Evolutionary conservation across 2,113 vertebrate species (phyloP).

Genomic region (Sciurus niger): DNA sequence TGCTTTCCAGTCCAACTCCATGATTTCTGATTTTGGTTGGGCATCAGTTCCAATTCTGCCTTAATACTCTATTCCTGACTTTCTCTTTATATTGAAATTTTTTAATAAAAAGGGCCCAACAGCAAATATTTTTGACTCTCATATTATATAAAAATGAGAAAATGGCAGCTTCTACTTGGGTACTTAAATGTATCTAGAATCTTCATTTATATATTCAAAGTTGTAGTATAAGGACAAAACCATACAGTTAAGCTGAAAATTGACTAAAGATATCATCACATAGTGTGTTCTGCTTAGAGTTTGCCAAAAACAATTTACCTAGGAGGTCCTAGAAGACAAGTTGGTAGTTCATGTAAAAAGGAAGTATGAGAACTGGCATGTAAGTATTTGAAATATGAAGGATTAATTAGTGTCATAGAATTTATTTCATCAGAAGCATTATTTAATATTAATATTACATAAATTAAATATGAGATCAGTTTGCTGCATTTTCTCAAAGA

Average conservation of each 20-base stretch:
- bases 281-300: not conserved
- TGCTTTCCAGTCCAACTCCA: not conserved
- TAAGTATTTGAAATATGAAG: not conserved
- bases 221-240: accelerated
- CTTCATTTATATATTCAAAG: not conserved
- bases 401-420: not conserved
- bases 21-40: not conserved
- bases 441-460: not conserved
- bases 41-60: slow-evolving; percentile 7
- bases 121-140: not conserved
- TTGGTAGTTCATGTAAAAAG: not conserved
- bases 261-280: accelerated
- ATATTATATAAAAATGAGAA: not conserved
- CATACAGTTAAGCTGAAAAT: not conserved
- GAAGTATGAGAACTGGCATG: not conserved
- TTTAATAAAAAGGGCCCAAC: not conserved
- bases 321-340: not conserved
- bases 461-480: not conserved
- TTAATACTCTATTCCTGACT: slow-evolving; percentile 46
- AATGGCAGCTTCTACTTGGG: accelerated
- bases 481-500: not conserved
- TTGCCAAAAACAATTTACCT: not conserved
- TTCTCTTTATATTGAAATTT: slow-evolving; percentile 29
- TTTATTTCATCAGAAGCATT: not conserved
- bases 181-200: not conserved